These are phyloP conservation scores for Lepisosteus oculatus DNA, from an alignment of 2,113 vertebrate genomes.

Conservation along the genomic window DNA sequence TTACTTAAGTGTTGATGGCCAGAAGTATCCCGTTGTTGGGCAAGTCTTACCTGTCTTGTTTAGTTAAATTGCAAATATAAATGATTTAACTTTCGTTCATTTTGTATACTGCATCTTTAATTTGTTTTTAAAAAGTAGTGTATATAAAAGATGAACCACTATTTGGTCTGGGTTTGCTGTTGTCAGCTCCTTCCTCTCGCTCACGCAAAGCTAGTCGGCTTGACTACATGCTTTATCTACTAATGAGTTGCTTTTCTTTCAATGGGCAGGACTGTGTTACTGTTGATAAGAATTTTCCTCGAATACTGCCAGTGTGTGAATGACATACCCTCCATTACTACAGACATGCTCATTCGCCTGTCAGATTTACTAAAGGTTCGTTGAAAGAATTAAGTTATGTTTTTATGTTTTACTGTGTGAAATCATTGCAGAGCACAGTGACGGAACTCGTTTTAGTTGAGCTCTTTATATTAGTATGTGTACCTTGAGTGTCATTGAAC, in stretches of 20 bases:
- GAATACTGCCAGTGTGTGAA: slow-evolving; percentile 98
- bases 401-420: not conserved
- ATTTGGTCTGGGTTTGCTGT: too few species aligned
- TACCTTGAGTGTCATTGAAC: too few species aligned
- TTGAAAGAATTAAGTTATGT: not conserved
- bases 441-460: not conserved
- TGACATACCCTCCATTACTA: slow-evolving; percentile 92
- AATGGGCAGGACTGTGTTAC: slow-evolving; percentile 83
- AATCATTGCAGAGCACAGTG: not conserved
- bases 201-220: too few species aligned
- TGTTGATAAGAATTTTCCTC: slow-evolving; percentile 95
- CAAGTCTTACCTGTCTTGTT: slow-evolving; percentile 43
- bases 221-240: too few species aligned
- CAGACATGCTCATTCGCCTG: slow-evolving; percentile 93
- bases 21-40: slow-evolving; percentile 95
- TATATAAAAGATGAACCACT: too few species aligned
- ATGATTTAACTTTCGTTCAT: too few species aligned
- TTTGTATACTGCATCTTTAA: too few species aligned
- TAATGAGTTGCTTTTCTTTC: slow-evolving; percentile 21
- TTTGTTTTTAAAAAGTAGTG: too few species aligned
- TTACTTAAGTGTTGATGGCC: slow-evolving; percentile 83
- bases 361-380: slow-evolving; percentile 90
- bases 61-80: too few species aligned
- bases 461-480: too few species aligned
- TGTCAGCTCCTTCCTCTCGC: too few species aligned